Conservation (phyloP, 2,113 vertebrate genomes). For the Thymallus thymallus region DNA sequence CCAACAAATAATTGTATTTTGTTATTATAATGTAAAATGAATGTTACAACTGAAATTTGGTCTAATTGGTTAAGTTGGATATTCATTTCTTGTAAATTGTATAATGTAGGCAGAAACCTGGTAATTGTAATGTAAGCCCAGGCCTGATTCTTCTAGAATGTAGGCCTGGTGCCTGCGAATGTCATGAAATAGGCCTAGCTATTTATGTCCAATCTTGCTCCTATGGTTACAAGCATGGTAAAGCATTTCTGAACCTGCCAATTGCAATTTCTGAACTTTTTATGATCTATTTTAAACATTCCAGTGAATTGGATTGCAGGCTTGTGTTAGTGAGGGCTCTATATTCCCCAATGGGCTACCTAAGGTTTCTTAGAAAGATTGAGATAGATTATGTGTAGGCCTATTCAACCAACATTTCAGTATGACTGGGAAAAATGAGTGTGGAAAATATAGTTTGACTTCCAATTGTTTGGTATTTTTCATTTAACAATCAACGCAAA, state of each 20-base stretch:
- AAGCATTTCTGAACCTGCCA: not conserved
- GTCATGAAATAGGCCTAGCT: constrained; percentile 3
- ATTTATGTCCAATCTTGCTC: not conserved
- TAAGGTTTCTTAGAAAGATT: no score
- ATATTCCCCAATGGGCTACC: no score
- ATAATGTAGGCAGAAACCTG: no score
- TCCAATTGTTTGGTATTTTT: not conserved
- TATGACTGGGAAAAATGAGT: not conserved
- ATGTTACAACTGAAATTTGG: not conserved
- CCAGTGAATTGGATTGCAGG: not conserved
- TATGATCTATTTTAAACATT: not conserved
- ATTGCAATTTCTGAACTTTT: no score
- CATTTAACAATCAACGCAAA: not conserved
- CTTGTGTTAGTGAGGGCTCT: no score
- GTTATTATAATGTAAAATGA: not conserved
- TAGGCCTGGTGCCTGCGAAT: not conserved
- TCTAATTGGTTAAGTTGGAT: not conserved
- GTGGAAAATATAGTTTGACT: not conserved
- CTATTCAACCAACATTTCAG: not conserved
- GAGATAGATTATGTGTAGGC: no score
- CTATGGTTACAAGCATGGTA: not conserved
- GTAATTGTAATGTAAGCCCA: no score
- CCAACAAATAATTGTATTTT: not conserved
- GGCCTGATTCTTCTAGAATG: not conserved
- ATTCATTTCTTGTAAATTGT: not conserved